Evolutionary conservation across 2,113 vertebrate species (phyloP).

Genomic region (Excalfactoria chinensis): DNA sequence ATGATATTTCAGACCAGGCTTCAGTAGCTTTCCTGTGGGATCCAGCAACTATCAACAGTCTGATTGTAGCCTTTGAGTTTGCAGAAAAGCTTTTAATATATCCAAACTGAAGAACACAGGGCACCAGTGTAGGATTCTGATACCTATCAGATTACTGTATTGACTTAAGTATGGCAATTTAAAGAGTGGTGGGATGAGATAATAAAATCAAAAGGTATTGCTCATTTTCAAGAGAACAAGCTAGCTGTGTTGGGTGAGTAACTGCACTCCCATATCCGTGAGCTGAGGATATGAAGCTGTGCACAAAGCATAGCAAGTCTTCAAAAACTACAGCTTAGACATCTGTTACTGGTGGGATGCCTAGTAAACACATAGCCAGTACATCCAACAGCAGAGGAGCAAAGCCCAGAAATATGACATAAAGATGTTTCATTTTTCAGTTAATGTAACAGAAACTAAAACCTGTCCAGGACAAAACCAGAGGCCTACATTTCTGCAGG

Average conservation of each 20-base stretch:
- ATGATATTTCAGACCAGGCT: not conserved
- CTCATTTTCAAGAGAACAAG: conserved; percentile 28
- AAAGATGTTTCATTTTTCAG: not conserved
- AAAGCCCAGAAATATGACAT: not conserved
- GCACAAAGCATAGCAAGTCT: not conserved
- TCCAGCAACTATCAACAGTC: not conserved
- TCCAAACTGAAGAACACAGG: not conserved
- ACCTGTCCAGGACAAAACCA: not conserved
- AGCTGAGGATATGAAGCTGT: not conserved
- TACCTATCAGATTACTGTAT: fast-evolving
- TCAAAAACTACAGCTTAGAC: conserved; percentile 33
- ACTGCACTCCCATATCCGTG: not conserved
- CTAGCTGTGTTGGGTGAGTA: conserved; percentile 13
- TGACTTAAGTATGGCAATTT: not conserved
- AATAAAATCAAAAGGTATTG: not conserved
- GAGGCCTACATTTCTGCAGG: not conserved
- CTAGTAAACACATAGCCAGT: not conserved
- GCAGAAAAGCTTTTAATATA: not conserved
- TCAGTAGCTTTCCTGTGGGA: not conserved
- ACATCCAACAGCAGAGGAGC: not conserved
- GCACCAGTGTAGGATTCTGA: not conserved
- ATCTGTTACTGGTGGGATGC: not conserved
- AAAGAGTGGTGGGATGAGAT: not conserved
- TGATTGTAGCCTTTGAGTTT: not conserved
- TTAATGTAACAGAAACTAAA: conserved; percentile 27